phyloP scores from a whole-genome alignment of 92 coral and sea anemone species.

The Heteractis magnifica region DNA sequence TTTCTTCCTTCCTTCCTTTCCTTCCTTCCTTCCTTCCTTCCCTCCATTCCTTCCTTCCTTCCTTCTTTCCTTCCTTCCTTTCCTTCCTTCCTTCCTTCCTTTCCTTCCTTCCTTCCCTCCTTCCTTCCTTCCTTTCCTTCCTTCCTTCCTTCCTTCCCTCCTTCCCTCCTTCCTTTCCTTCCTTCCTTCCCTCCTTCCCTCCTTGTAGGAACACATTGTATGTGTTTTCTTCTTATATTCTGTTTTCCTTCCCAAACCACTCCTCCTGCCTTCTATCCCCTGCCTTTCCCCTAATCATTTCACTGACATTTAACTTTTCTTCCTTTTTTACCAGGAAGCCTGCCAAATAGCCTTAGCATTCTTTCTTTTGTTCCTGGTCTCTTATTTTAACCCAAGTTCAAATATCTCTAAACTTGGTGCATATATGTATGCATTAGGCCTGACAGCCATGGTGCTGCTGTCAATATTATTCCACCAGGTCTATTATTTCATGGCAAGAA shows the following conservation, averaged over 20 bases:
- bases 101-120: background rate
- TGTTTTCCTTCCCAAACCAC: background rate
- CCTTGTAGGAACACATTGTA: background rate
- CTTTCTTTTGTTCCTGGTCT: slow-evolving; percentile 62
- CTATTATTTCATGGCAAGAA: slow-evolving; percentile 54
- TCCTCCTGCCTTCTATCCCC: background rate
- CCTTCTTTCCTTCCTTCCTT: background rate
- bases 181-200: background rate
- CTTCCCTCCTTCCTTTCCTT: background rate
- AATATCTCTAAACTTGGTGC: slow-evolving; percentile 48
- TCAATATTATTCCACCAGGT: slow-evolving; percentile 63
- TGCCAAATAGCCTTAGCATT: slow-evolving; percentile 55
- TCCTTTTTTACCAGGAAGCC: slow-evolving; percentile 44
- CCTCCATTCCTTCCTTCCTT: background rate
- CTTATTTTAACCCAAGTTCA: slow-evolving; percentile 65
- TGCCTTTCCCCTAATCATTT: background rate
- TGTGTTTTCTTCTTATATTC: background rate
- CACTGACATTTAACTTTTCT: background rate
- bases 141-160: background rate
- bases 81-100: background rate
- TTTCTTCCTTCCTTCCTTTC: background rate
- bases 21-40: background rate
- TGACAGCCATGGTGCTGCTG: slow-evolving; percentile 37
- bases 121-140: background rate
- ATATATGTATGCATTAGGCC: slow-evolving; percentile 60